Percentiles rank a stretch among this genome's conserved stretches.
These are phyloP conservation scores for Diadema setosum DNA, from an alignment of 35 echinoderm and acorn worm genomes.

Conservation along the genomic window DNA sequence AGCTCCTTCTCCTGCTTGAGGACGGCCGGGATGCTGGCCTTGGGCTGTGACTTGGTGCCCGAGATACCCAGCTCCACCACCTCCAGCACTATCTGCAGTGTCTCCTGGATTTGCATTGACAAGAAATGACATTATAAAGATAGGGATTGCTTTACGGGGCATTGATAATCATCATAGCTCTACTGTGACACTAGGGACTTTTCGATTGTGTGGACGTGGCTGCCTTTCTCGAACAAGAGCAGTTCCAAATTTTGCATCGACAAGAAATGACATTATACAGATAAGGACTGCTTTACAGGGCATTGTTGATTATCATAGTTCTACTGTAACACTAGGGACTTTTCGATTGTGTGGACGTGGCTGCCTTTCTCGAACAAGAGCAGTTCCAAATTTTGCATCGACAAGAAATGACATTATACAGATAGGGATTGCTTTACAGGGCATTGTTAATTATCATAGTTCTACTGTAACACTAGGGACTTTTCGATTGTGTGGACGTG, in stretches of 20 bases:
- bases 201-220: too few relatives aligned
- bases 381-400: constrained; percentile 43
- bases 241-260: constrained; percentile 42
- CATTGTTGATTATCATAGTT: too few relatives aligned
- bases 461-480: too few relatives aligned
- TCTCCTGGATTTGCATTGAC: constrained; percentile 45
- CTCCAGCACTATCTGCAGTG: constrained; percentile 87
- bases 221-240: constrained; percentile 76
- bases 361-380: constrained; percentile 80
- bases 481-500: too few relatives aligned
- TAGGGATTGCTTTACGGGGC: too few relatives aligned
- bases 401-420: background rate
- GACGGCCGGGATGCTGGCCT: constrained; percentile 41
- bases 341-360: too few relatives aligned
- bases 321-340: too few relatives aligned
- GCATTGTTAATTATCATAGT: too few relatives aligned
- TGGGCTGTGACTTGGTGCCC: constrained; percentile 83
- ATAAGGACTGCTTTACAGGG: too few relatives aligned
- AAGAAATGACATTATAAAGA: background rate
- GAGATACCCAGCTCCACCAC: constrained; percentile 96
- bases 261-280: background rate
- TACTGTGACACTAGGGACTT: too few relatives aligned
- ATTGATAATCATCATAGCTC: too few relatives aligned
- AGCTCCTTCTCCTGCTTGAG: constrained; percentile 91
- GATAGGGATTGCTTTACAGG: too few relatives aligned